Base-by-base conservation (phyloP, 2,888 invertebrate species). In the Eupithecia centaureata region DNA sequence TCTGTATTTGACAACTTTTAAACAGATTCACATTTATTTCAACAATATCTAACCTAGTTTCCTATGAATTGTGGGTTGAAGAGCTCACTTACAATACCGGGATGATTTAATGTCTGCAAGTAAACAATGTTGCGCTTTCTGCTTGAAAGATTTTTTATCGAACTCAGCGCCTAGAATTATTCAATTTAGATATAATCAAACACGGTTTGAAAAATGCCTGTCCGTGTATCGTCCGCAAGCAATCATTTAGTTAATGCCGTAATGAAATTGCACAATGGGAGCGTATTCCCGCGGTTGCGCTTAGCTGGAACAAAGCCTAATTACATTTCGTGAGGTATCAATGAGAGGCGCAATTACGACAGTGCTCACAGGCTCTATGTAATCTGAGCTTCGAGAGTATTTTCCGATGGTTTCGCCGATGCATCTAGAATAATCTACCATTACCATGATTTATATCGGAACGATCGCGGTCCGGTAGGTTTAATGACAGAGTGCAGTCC, bases 401-500 rank as follows among this genome's bases (percentile, higher is more conserved):
- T 91, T 90, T 89, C 88, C 88, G 86, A 85, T 87, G 86, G 87
- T 89, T 88, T 89, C 87, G 82, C 83, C 84, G 89, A 86, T 86
- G 86, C 86, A 86, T 87, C 90, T 85, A 87, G 88, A 89, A 90
- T 91, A 90, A 92, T 92, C 84, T 91, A 87, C 90, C 87, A 92
- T 92, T 92, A 92, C 85, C 87, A 87, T 91, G 92, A 91, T 92
- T 92, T 91, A 92, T 92, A 90, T 90, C 87, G 83, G 83, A 85
- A 82, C 86, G 86, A 90, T 89, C 87, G 86, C 84, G 82, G 88
- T 81, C 82, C 84, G 81, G 86, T 82, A 82, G 82, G 84, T 83
- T 86, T 92, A 92, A 92, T 91, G 89, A 91, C 86, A 88, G 90
- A 77, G 82, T 78, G 79, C 75, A 78, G 83, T 83, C 79, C 82